Evolutionary conservation across 2,113 vertebrate species (phyloP).

Genomic region (Copsychus sechellarum): DNA sequence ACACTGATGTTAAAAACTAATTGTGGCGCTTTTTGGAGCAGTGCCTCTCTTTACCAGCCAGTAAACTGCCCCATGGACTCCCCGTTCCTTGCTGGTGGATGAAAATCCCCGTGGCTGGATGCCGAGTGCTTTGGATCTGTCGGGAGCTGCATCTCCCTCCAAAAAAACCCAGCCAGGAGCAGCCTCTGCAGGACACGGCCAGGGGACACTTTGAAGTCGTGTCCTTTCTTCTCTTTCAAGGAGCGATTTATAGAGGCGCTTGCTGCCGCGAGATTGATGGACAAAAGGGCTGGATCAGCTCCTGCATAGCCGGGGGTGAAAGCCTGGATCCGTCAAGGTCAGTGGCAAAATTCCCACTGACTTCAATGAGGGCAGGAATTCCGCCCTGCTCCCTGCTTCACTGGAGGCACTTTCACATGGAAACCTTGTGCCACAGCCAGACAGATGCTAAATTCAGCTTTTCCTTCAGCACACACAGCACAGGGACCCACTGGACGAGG

Average conservation of each 20-base stretch:
- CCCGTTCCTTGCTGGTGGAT: neutral
- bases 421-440: neutral
- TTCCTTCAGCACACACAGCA: neutral
- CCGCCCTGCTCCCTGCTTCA: neutral
- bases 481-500: neutral
- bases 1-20: accelerated
- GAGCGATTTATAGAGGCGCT: neutral
- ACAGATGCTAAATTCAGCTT: neutral
- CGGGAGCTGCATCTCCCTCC: accelerated
- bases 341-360: neutral
- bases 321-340: conserved; percentile 27
- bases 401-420: neutral
- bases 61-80: neutral
- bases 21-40: neutral
- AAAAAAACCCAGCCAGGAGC: neutral
- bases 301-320: neutral
- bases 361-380: neutral
- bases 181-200: accelerated
- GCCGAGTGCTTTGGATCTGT: accelerated
- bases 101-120: accelerated
- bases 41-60: neutral
- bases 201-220: neutral
- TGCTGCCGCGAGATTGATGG: neutral
- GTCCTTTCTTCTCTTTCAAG: conserved; percentile 28
- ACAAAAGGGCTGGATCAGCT: conserved; percentile 19